Base-by-base conservation (phyloP, 2,888 invertebrate species). In the Meghimatium bilineatum region DNA sequence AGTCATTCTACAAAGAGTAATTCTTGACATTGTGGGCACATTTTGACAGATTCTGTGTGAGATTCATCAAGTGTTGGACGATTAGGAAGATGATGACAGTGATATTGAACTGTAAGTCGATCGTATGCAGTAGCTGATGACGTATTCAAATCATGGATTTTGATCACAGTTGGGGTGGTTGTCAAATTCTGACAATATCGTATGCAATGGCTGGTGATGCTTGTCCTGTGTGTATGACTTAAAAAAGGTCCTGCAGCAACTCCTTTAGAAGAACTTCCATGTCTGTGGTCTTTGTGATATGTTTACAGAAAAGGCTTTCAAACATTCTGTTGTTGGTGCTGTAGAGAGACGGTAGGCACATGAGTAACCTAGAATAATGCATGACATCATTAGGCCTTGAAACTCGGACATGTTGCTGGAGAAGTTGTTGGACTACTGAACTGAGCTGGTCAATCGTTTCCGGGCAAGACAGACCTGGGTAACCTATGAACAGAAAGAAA, bases 331-430 rank as follows among this genome's bases (percentile, higher is more conserved):
- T 89, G 87, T 92, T 91, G 76, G 91, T 91, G 81, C 92, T 92
- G 85, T 90, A 93, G 17, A 93, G 88, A 8, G 91, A 88, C 44
- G 93, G 92, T 79, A 93, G 88, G 72, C 90, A 89, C 88, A 93
- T 90, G n/a, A 93, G 90, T 32, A 93, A 89, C 29, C 90, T 89
- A 10, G 92, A 92, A 87, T 92, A 93, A 76, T 92, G 91, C 90
- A 92, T 91, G 87, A 90, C 89, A 86, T 93, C 92, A 74, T 84
- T 82, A 14, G 91, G 91, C 60, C 90, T 87, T 69, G 90, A 86
- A 84, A 86, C 85, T 12, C 87, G 87, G 82, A 91, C 91, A 89
- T 92, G 91, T 83, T 92, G 90, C 82, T 92, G 92, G 38, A 93
- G 88, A 12, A 90, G 88, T 84, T 92, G 91, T 82, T 92, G 91